Base-by-base conservation (phyloP, 1,140 invertebrate genomes). In the Heliconius congener region DNA sequence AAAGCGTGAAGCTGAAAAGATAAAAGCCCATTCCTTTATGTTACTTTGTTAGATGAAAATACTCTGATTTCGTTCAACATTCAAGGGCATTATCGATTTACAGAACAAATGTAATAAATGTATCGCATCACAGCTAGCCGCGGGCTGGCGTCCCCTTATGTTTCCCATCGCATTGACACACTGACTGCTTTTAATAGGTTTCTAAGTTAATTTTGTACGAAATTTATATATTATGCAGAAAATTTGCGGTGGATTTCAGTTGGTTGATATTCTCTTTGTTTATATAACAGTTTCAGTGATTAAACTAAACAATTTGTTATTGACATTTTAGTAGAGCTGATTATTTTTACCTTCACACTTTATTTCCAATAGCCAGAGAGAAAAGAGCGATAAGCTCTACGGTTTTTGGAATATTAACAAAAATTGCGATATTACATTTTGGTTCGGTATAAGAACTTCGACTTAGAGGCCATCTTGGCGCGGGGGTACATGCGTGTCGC, bases 91-190 rank as follows among this genome's bases (percentile, higher is more conserved):
- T 66, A 66, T 66, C 27, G 60, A 66, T 66, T 66, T 66, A 66
- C 60, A 6, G 50, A 52, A 19, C 60, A 66, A 66, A 66, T 30
- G 27, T 66, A 66, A 66, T 66, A 66, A 30, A 66, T 66, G 60
- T 30, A 66, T 66, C 60, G 60, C 11, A 66, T 66, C 23, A 30
- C 60, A 66, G 9, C 27, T 66, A 30, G 60, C 60, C 60, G 60
- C 60, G 60, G 60, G 60, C 60, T 66, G 23, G 16, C 60, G 60
- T 66, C 60, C 60, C 60, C 60, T 66, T 66, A 66, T 66, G 60
- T 66, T 66, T 30, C 60, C 27, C 27, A 66, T 66, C 60, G 60
- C 60, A 66, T 27, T 66, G 60, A 66, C 60, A 66, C 60, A 66
- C 60, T 66, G 60, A 66, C 60, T 66, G 60, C 60, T 30, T 66